Conservation (phyloP, 2,888 invertebrate species). For the Acholoe squamosa region DNA sequence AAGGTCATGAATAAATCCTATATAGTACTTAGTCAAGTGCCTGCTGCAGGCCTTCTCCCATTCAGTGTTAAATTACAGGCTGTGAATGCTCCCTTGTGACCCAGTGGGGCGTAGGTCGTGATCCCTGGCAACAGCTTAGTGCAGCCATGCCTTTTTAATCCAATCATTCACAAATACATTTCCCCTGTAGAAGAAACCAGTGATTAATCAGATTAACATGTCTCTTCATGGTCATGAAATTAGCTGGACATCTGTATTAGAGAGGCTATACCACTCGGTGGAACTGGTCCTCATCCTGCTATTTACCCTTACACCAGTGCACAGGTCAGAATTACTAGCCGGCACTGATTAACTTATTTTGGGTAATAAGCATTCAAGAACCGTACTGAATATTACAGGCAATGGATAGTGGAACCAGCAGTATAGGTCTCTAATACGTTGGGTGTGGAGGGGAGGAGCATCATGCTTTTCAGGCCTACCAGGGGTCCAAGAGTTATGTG, state of each 20-base stretch:
- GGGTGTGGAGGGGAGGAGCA: not conserved
- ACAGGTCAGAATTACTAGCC: not conserved
- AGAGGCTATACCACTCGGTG: not conserved
- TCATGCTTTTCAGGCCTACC: conserved; percentile 39
- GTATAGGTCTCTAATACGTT: conserved; percentile 5
- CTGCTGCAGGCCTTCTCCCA: too few relatives aligned
- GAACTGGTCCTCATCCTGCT: not conserved
- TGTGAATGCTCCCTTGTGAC: too few relatives aligned
- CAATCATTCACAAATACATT: conserved; percentile 5
- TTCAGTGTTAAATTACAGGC: too few relatives aligned
- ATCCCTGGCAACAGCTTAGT: not conserved
- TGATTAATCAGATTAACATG: conserved; percentile 33
- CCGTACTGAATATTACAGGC: not conserved
- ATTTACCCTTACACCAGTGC: not conserved
- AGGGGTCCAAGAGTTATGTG: not conserved
- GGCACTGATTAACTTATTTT: conserved; percentile 29
- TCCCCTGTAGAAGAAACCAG: not conserved
- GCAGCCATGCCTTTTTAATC: conserved; percentile 27
- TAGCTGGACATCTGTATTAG: not conserved
- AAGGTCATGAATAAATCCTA: too few relatives aligned
- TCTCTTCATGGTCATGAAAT: not conserved
- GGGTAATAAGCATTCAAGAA: conserved; percentile 57
- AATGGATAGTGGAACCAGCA: not conserved
- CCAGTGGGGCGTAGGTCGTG: not conserved
- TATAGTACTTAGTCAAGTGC: too few relatives aligned